Evolutionary conservation across 2,113 vertebrate genomes (phyloP).

Genomic region (Sarotherodon lohbergeri): DNA sequence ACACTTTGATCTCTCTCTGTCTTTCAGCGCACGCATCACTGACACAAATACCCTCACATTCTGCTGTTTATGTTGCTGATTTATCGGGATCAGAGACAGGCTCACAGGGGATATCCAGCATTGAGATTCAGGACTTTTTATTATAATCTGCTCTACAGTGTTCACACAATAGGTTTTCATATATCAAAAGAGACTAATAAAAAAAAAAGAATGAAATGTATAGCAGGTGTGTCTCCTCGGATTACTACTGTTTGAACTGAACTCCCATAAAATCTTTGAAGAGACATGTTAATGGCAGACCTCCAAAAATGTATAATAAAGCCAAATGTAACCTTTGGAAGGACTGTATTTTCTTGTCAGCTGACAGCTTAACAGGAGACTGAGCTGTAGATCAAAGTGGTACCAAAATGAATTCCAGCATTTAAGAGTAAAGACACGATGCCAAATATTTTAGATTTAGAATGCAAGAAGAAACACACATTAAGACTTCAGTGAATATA

Average conservation of each 20-base stretch:
- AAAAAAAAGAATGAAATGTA: background rate
- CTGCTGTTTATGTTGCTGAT: conserved; percentile 6
- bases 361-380: background rate
- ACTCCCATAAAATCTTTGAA: background rate
- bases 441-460: background rate
- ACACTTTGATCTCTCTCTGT: background rate
- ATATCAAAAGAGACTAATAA: background rate
- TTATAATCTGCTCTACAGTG: background rate
- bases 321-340: background rate
- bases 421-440: background rate
- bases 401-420: background rate
- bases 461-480: background rate
- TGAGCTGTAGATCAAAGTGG: background rate
- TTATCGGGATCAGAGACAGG: conserved; percentile 23
- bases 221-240: conserved; percentile 21
- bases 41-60: background rate
- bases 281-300: background rate
- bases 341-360: background rate
- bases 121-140: conserved; percentile 20
- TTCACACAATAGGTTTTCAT: conserved; percentile 10
- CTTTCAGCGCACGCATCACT: background rate
- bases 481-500: background rate
- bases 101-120: background rate
- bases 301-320: background rate
- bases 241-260: background rate